Percentiles rank a stretch among this genome's conserved stretches.
Evolutionary conservation across 2,888 invertebrate species (phyloP).

Genomic region (Chouioia cunea): DNA sequence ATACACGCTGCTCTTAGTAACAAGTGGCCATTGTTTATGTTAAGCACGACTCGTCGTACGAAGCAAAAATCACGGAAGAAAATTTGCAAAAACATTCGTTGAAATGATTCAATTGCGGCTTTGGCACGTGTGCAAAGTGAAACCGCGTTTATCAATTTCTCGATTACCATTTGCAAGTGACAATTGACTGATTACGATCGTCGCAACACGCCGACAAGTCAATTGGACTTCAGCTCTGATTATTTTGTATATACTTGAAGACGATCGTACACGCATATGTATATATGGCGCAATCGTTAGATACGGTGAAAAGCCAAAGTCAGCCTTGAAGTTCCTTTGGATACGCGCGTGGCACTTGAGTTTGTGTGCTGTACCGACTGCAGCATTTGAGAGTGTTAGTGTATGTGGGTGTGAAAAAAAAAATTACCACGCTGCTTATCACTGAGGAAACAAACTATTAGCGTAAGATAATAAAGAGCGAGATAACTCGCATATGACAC

Average conservation of each 20-base stretch:
- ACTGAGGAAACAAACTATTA: constrained; percentile 66
- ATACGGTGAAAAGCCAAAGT: background rate
- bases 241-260: too few relatives aligned
- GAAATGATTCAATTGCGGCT: too few relatives aligned
- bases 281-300: too few relatives aligned
- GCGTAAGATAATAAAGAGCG: constrained; percentile 58
- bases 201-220: too few relatives aligned
- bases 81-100: too few relatives aligned
- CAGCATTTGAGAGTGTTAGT: constrained; percentile 9
- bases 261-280: background rate
- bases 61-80: too few relatives aligned
- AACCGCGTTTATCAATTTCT: too few relatives aligned
- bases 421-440: constrained; percentile 55
- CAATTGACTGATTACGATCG: constrained; percentile 7
- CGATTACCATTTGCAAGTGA: background rate
- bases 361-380: background rate
- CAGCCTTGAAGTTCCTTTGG: constrained; percentile 26
- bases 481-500: constrained; percentile 52
- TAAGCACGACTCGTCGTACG: too few relatives aligned
- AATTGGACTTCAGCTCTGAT: background rate
- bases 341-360: constrained; percentile 47
- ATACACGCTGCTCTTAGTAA: too few relatives aligned
- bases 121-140: too few relatives aligned
- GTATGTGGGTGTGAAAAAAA: constrained; percentile 47
- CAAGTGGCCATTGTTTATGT: too few relatives aligned